Base-by-base conservation (phyloP, 2,113 vertebrate genomes). In the Eonycteris spelaea region DNA sequence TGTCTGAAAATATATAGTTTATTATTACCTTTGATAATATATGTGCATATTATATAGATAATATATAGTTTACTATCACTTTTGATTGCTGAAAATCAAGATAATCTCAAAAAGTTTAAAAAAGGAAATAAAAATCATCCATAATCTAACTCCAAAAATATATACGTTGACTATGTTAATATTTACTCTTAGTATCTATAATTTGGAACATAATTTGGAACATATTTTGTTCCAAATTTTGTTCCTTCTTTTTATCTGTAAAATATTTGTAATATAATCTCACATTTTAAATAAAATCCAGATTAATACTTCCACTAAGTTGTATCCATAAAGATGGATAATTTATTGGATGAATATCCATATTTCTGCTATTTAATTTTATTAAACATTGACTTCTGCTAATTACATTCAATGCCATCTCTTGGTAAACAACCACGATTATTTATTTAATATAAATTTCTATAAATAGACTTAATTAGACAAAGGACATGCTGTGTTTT, bases 341-440 rank as follows among this genome's bases (percentile, higher is more conserved):
- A 87, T 82, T 92, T 71, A 70, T 48, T 92, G 82, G 22, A 77
- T 26, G 53, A 73, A 61, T 71, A 3, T 30, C 33, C 3, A 83
- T 61, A 67, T n/a, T 80, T 92, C 93, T 94, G 15, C 21, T 87
- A 86, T 70, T 68, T 84, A 79, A 88, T 53, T 21, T 78, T 78
- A 70, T 55, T 80, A 77, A 95, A 87, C 68, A 43, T 67, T 77
- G 51, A 48, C 30, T 91, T 84, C 71, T 85, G 28, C 9, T 80
- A 67, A 86, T 92, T 94, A 86, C 63, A 48, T 2, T 68, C 28
- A 91, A 45, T 71, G 61, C 35, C 13, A 89, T 53, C 19, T 90
- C 21, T 92, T 57, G 35, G n/a, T 79, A 86, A 96, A 78, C 43
- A 70, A 71, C 1, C 9, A 75, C 85, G 33, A 88, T 65, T 88